A percentile compares a stretch with the other conserved stretches of the same genome.
Conservation (phyloP, 2,888 invertebrate genomes). For the Napeogenes inachia region DNA sequence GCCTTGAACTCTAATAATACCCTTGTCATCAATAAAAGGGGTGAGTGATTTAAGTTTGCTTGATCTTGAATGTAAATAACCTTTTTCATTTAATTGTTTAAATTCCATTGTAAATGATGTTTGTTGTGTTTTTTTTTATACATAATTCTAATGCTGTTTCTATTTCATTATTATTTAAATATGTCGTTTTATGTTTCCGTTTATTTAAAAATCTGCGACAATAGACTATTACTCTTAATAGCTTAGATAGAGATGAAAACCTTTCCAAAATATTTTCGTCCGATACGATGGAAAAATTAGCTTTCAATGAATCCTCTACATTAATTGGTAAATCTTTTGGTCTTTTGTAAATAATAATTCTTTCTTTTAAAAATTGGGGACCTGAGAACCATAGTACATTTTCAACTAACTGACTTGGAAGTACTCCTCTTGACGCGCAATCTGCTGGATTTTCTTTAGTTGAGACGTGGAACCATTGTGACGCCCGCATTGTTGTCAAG, state of each 20-base stretch:
- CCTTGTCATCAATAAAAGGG: too few relatives aligned
- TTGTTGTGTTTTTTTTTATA: slow-evolving; percentile 23
- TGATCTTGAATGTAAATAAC: neutral
- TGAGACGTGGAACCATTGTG: too few relatives aligned
- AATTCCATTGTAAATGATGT: slow-evolving; percentile 6
- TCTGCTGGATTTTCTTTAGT: too few relatives aligned
- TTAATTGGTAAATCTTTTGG: slow-evolving; percentile 5
- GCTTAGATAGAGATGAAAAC: slow-evolving; percentile 10
- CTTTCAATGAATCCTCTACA: slow-evolving; percentile 2
- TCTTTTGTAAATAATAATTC: slow-evolving; percentile 10
- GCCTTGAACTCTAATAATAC: slow-evolving; percentile 13
- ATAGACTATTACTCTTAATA: slow-evolving; percentile 20
- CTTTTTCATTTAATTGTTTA: slow-evolving; percentile 16
- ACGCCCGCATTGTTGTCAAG: slow-evolving; percentile 18
- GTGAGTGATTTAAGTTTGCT: neutral
- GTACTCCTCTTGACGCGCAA: too few relatives aligned
- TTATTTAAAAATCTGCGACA: slow-evolving; percentile 19
- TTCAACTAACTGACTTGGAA: too few relatives aligned
- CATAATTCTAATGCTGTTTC: slow-evolving; percentile 11
- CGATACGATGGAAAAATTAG: neutral
- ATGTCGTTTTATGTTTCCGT: neutral
- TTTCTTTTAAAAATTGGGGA: neutral
- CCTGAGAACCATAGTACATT: neutral
- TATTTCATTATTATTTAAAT: slow-evolving; percentile 14
- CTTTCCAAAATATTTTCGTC: slow-evolving; percentile 7